Evolutionary conservation across 2,113 vertebrate species (phyloP).

Genomic region (Steatornis caripensis): DNA sequence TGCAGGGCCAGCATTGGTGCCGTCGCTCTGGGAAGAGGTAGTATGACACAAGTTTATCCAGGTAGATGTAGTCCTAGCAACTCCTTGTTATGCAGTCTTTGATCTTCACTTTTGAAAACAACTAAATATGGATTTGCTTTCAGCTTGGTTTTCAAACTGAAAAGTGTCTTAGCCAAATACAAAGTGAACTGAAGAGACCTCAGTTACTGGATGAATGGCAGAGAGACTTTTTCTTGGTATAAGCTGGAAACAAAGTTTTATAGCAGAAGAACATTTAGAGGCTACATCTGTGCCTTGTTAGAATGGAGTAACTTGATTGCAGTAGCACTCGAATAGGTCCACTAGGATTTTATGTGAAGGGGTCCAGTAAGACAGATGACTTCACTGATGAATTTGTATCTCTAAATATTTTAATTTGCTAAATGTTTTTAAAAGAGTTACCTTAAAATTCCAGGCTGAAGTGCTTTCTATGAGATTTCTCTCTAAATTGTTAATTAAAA

Average conservation of each 20-base stretch:
- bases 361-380: not conserved
- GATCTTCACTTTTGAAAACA: not conserved
- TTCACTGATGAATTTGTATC: not conserved
- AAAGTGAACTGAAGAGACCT: not conserved
- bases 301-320: not conserved
- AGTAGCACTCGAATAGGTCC: not conserved
- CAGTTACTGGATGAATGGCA: not conserved
- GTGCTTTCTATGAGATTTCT: not conserved
- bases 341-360: not conserved
- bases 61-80: accelerated
- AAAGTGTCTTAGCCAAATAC: not conserved
- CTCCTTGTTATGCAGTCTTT: not conserved
- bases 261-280: not conserved
- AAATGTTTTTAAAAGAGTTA: not conserved
- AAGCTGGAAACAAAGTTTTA: not conserved
- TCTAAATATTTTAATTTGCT: not conserved
- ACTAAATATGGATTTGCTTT: not conserved
- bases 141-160: not conserved
- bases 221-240: not conserved
- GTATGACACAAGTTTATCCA: too few species aligned
- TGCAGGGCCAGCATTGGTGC: too few species aligned
- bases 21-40: accelerated
- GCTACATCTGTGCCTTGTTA: not conserved
- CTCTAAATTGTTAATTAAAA: not conserved
- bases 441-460: not conserved